phyloP scores from a whole-genome alignment of 1,140 invertebrate genomes.

The Drosophila hydei region DNA sequence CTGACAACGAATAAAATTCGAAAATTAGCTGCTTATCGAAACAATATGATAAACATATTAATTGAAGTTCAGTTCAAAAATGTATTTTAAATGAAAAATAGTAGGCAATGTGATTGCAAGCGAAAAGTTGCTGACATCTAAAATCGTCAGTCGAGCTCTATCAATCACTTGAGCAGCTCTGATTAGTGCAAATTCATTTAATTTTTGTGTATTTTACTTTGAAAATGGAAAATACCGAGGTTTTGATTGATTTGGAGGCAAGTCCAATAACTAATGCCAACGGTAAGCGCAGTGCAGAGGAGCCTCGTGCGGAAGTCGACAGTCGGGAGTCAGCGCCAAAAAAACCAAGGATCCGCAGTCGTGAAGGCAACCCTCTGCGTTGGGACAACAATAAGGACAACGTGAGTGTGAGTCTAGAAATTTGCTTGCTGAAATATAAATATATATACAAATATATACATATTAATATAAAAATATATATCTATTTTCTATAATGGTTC shows the following conservation, averaged over 20 bases:
- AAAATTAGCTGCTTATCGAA: too few relatives aligned
- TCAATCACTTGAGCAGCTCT: background rate
- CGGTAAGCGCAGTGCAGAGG: slow-evolving; percentile 6
- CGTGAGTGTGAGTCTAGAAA: background rate
- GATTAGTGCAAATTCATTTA: background rate
- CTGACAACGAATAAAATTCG: too few relatives aligned
- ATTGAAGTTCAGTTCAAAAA: background rate
- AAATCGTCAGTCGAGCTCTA: slow-evolving; percentile 2
- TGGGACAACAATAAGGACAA: background rate
- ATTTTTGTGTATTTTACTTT: background rate
- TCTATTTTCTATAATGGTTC: too few relatives aligned
- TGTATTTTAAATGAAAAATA: background rate
- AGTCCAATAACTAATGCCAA: background rate
- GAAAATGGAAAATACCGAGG: background rate
- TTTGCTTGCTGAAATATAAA: too few relatives aligned
- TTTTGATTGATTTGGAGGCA: background rate
- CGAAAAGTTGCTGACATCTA: background rate
- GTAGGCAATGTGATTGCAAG: background rate
- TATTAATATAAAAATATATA: too few relatives aligned
- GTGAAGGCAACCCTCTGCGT: background rate
- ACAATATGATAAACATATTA: background rate
- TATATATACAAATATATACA: too few relatives aligned
- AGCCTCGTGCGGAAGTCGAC: background rate
- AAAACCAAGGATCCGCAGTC: background rate
- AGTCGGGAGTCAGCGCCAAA: background rate